A percentile compares a stretch with the other conserved stretches of the same genome.
phyloP scores from a whole-genome alignment of 2,888 invertebrate genomes.

The Protophormia terraenovae region DNA sequence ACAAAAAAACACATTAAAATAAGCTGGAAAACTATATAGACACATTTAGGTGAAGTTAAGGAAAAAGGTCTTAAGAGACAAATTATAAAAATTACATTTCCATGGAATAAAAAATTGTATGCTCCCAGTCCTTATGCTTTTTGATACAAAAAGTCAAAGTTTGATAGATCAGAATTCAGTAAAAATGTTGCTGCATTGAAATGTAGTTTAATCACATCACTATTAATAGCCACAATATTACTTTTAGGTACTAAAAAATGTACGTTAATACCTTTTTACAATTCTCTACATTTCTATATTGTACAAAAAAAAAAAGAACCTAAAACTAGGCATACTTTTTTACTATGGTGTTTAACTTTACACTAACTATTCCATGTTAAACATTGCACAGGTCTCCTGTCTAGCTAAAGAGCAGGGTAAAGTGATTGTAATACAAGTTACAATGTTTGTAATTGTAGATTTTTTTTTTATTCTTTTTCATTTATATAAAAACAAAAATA shows the following conservation, averaged over 20 bases:
- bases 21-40: background rate
- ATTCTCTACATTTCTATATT: background rate
- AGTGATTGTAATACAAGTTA: background rate
- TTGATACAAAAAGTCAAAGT: too few relatives aligned
- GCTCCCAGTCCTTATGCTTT: too few relatives aligned
- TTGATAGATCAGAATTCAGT: too few relatives aligned
- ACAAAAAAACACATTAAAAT: background rate
- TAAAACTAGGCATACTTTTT: conserved; percentile 2
- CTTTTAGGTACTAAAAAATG: too few relatives aligned
- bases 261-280: background rate
- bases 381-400: background rate
- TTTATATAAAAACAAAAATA: background rate
- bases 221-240: too few relatives aligned
- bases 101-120: too few relatives aligned
- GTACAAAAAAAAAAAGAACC: background rate
- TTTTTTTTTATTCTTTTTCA: too few relatives aligned
- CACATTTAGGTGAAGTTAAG: too few relatives aligned
- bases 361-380: conserved; percentile 1
- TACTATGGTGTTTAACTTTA: background rate
- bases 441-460: background rate
- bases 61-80: background rate
- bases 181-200: too few relatives aligned
- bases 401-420: background rate
- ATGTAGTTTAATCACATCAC: too few relatives aligned
- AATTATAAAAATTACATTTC: too few relatives aligned